Conservation (phyloP, 2,113 vertebrate species). For the Uropsilus gracilis region DNA sequence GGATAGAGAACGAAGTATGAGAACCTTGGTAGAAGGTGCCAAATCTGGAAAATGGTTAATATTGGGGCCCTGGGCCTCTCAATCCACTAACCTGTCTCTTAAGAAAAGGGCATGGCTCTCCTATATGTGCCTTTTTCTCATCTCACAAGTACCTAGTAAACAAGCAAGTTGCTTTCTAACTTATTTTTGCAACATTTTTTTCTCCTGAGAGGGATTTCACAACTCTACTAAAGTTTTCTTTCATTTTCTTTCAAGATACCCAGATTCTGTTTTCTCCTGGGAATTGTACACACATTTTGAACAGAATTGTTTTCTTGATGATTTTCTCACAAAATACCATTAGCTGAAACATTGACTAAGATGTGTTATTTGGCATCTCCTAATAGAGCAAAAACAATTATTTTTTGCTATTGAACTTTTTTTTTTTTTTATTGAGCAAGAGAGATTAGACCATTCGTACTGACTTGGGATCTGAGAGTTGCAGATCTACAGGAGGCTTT, state of each 20-base stretch:
- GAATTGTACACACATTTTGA: conserved; percentile 24
- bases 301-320: conserved; percentile 11
- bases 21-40: not conserved
- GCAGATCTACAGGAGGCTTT: not conserved
- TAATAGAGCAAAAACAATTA: not conserved
- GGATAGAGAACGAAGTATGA: not conserved
- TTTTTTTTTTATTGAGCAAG: not conserved
- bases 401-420: conserved; percentile 2
- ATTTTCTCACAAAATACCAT: conserved; percentile 22
- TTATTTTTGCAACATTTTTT: not conserved
- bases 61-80: not conserved
- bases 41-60: not conserved
- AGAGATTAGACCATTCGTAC: not conserved
- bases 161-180: not conserved
- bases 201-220: conserved; percentile 14
- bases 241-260: conserved; percentile 24
- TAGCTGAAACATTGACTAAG: conserved; percentile 1
- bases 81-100: not conserved
- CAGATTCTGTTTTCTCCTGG: conserved; percentile 44
- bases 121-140: not conserved
- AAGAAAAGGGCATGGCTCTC: not conserved
- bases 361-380: conserved; percentile 2
- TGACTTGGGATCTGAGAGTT: not conserved
- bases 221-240: conserved; percentile 25
- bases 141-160: not conserved